Percentiles rank a stretch among this genome's conserved stretches.
phyloP scores from a whole-genome alignment of 2,797 vertebrate species.

The Dermochelys coriacea region DNA sequence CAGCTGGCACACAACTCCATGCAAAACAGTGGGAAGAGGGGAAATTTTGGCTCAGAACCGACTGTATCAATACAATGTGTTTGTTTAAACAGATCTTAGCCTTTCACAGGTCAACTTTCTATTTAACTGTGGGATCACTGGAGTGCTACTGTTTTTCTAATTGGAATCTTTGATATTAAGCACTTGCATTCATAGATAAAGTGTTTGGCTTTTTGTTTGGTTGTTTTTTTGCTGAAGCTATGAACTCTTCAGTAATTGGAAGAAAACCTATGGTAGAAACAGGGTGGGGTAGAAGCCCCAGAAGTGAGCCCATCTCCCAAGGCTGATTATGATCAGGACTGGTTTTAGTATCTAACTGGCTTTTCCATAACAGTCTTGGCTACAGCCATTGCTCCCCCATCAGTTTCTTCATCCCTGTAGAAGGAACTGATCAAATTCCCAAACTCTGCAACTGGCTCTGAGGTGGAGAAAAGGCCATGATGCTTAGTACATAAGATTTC shows the following conservation, averaged over 20 bases:
- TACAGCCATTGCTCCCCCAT: neutral
- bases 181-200: neutral
- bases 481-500: neutral
- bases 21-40: too few species aligned
- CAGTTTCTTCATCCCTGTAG: neutral
- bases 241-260: neutral
- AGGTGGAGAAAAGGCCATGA: too few species aligned
- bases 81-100: neutral
- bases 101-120: neutral
- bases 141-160: neutral
- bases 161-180: neutral
- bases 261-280: neutral
- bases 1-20: too few species aligned
- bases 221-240: neutral
- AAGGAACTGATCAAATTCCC: neutral
- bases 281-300: neutral
- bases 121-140: neutral
- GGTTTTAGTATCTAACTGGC: too few species aligned
- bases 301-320: too few species aligned
- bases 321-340: neutral
- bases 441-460: neutral
- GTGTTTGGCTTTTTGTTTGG: neutral
- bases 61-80: neutral
- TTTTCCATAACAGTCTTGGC: neutral
- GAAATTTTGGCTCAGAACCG: neutral